Percentiles rank a stretch among this genome's conserved stretches.
phyloP scores from a whole-genome alignment of 2,113 vertebrate species.

The Pelvicachromis taeniatus region DNA sequence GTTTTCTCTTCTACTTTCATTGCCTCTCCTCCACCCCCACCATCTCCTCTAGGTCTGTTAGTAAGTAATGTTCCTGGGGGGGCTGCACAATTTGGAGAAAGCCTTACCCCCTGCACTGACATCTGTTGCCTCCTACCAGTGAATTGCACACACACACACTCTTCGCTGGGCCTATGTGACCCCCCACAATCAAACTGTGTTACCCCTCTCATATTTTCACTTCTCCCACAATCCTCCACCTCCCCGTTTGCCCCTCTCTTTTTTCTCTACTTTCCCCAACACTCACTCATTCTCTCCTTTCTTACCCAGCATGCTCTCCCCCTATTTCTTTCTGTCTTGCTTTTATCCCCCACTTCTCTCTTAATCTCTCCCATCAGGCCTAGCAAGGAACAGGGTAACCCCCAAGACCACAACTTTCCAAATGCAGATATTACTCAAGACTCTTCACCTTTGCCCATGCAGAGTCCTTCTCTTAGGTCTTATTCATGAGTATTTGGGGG shows the following conservation, averaged over 20 bases:
- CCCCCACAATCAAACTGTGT: constrained; percentile 14
- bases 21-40: not conserved
- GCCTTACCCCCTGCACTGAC: constrained; percentile 61
- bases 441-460: constrained; percentile 33
- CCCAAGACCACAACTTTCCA: not conserved
- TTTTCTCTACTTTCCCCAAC: not conserved
- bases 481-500: not conserved
- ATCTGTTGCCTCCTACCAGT: constrained; percentile 62
- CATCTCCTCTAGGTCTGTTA: constrained; percentile 24
- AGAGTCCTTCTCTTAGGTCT: constrained; percentile 15
- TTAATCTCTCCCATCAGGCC: constrained; percentile 16
- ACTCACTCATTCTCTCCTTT: not conserved
- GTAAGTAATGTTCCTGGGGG: constrained; percentile 56
- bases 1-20: not conserved
- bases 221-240: not conserved
- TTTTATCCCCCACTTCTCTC: not conserved
- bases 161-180: not conserved
- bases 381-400: constrained; percentile 14
- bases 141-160: constrained; percentile 15
- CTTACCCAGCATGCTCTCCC: not conserved
- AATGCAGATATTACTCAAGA: constrained; percentile 34
- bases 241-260: not conserved
- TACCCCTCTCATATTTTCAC: constrained; percentile 17
- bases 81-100: constrained; percentile 46
- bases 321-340: not conserved